Base-by-base conservation (phyloP, 92 coral and sea anemone genomes). In the Isaurus tuberculatus region DNA sequence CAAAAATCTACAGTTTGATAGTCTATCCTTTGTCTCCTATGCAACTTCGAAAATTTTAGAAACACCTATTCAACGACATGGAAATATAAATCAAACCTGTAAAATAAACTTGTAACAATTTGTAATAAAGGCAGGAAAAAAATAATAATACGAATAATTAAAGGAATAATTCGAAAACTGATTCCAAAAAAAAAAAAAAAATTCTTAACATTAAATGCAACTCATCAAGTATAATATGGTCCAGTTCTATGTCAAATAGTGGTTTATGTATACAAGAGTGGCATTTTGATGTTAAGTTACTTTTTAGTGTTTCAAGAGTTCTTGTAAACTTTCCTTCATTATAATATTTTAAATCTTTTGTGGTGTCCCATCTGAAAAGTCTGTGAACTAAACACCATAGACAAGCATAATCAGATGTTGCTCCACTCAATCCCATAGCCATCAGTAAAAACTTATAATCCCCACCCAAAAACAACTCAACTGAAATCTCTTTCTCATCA, bases 161-260 rank as follows among this genome's bases (percentile, higher is more conserved):
- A n/a, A n/a, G n/a, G n/a, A n/a, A n/a, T n/a, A n/a, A n/a, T n/a
- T n/a, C n/a, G n/a, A n/a, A n/a, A n/a, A n/a, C n/a, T n/a, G n/a
- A n/a, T n/a, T n/a, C n/a, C n/a, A n/a, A n/a, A n/a, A n/a, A n/a
- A n/a, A n/a, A n/a, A n/a, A n/a, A n/a, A n/a, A n/a, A n/a, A n/a
- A n/a, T n/a, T n/a, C n/a, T n/a, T 37, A 92, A 78, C 31, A 89
- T 63, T 17, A 86, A 80, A 67, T 92, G 95, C 42, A 89, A 83
- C 70, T 92, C 92, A 86, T 92, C 92, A 16, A 89, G 90, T 40
- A 91, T 77, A 26, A 88, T 71, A 68, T 85, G 61, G 28, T 60
- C 83, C 55, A 79, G 58, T 9, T 67, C 73, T 22, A 86, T 86
- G 70, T 82, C 64, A 19, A 88, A n/a, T 9, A 91, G 72, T 6